Evolutionary conservation across 1,140 invertebrate genomes (phyloP).

Genomic region (Laodelphax striatellus): DNA sequence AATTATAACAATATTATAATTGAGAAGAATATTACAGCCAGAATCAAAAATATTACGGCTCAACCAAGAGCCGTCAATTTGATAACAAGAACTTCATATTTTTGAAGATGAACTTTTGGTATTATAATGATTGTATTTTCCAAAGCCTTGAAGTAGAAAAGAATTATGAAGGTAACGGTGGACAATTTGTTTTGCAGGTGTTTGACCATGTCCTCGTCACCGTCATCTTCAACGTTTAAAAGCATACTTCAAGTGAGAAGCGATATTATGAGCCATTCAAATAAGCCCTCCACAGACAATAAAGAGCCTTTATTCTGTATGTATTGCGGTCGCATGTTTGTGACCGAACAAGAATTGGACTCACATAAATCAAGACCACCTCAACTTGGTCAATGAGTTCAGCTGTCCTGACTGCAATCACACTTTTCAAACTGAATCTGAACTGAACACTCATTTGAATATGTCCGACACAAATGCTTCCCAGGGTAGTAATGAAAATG

Average conservation of each 20-base stretch:
- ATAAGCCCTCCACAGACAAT: slow-evolving; percentile 1
- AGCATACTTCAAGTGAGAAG: slow-evolving; percentile 8
- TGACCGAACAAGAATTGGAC: slow-evolving; percentile 17
- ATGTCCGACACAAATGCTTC: neutral
- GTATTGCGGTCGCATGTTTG: slow-evolving; percentile 20
- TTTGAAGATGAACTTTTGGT: no score
- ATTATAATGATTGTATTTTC: no score
- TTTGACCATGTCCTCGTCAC: neutral
- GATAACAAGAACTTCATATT: no score
- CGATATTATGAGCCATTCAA: neutral
- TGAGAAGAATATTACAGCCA: no score
- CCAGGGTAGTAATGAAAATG: neutral
- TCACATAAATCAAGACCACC: slow-evolving; percentile 12
- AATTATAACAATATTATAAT: no score
- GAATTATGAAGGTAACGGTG: neutral
- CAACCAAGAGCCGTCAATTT: no score
- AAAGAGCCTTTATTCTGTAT: slow-evolving; percentile 12
- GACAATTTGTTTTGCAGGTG: slow-evolving; percentile 12
- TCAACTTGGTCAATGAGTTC: neutral
- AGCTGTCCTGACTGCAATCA: slow-evolving; percentile 19
- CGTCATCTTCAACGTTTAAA: neutral
- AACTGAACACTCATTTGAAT: neutral
- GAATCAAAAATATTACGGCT: no score
- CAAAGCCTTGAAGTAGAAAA: no score
- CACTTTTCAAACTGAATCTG: slow-evolving; percentile 2